Evolutionary conservation across 2,113 vertebrate species (phyloP).

Genomic region (Syrrhaptes paradoxus): DNA sequence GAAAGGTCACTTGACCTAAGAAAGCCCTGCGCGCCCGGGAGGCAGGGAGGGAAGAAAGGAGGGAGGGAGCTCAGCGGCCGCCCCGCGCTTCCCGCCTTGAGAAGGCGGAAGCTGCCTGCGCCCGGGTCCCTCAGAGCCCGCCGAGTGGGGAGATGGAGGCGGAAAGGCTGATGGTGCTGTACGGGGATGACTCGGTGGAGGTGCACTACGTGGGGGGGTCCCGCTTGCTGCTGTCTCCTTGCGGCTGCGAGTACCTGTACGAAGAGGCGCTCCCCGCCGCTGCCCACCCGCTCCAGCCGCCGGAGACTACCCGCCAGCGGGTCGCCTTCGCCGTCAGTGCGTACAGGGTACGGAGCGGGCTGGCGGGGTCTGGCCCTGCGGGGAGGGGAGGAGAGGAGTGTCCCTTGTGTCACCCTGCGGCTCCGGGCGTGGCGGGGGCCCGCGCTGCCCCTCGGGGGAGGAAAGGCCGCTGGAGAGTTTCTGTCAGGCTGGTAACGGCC

Average conservation of each 20-base stretch:
- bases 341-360: constrained; percentile 74
- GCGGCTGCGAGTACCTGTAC: constrained; percentile 84
- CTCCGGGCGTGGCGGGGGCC: no score
- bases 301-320: constrained; percentile 77
- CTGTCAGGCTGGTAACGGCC: background rate
- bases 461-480: background rate
- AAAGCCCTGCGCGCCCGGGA: no score
- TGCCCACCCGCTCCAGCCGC: constrained; percentile 75
- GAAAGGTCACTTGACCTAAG: fast-evolving
- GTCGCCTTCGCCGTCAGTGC: constrained; percentile 83
- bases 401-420: no score
- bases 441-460: background rate
- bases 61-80: fast-evolving
- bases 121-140: no score
- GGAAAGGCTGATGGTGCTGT: constrained; percentile 77
- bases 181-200: constrained; percentile 83
- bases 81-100: background rate
- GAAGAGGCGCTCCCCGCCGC: constrained; percentile 59
- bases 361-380: fast-evolving
- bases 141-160: background rate
- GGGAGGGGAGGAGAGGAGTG: background rate
- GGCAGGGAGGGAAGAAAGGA: background rate
- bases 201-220: constrained; percentile 75
- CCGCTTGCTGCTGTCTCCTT: constrained; percentile 83
- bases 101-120: background rate